Evolutionary conservation across 2,113 vertebrate species (phyloP), one percentile per base, ranked within the genome.

Genomic region (Piprites chloris): DNA sequence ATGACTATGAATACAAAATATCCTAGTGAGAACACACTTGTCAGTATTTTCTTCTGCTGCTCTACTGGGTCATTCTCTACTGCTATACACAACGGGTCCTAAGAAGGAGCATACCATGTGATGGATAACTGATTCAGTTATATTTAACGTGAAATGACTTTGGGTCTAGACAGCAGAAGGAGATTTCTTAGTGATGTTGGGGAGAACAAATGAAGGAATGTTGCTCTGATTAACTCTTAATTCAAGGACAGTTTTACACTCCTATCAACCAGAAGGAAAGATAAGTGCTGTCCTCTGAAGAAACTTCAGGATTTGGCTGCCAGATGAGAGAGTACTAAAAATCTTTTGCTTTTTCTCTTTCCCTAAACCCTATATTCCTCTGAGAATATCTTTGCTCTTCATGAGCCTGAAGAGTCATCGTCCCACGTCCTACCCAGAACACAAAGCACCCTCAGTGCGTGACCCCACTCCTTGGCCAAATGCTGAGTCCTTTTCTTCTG

Each of bases 401-500:
- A 22, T 72, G 85, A 94, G 88, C 65, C 90, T 74, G 59, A 44
- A 85, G 65, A 80, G 65, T 63, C 82, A 78, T 52, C 20, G 11
- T 86, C 68, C 90, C 79, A 88, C 41, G 18, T 92, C 50, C 75
- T 91, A 49, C 68, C 56, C 68, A 74, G 93, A 86, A 93, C 88
- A 96, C 92, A 96, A 97, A 96, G 75, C 87, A 83, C 90, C 66
- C 79, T 58, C 63, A 88, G 95, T 95, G 93, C 95, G 86, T 90
- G 93, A 97, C 93, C 95, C 90, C 85, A 59, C 67, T 93, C 69
- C 68, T 92, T 80, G 83, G 83, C 93, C 96, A 94, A 93, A 95
- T 56, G 82, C 92, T 92, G 93, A 96, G 75, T 23, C 72, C 87
- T 93, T 97, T 97, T 97, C 95, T 97, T 96, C 85, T 74, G 33